Percentiles rank a stretch among this genome's conserved stretches.
phyloP scores from a whole-genome alignment of 2,797 vertebrate genomes.

The Sarcophilus harrisii region DNA sequence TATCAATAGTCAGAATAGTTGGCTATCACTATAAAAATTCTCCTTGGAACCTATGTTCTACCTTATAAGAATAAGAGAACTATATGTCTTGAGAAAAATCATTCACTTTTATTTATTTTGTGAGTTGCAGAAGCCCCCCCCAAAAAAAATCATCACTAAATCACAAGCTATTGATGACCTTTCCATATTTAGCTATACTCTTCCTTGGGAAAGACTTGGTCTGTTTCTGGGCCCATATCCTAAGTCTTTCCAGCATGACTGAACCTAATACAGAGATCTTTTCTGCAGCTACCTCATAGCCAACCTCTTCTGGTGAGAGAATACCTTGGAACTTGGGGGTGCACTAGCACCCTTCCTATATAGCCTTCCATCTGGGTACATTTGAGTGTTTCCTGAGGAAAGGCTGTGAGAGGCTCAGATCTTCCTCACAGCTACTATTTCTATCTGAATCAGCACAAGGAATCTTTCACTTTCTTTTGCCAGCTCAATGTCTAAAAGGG shows the following conservation, averaged over 20 bases:
- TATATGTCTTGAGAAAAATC: background rate
- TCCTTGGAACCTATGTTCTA: background rate
- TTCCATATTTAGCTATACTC: background rate
- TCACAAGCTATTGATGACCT: background rate
- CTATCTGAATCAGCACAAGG: background rate
- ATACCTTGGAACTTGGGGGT: background rate
- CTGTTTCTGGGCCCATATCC: background rate
- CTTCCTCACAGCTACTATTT: background rate
- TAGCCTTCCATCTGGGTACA: background rate
- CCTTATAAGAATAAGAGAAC: background rate
- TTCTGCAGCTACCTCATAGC: background rate
- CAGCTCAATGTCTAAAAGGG: background rate
- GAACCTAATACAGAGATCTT: background rate
- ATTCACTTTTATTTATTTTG: background rate
- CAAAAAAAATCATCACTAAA: background rate
- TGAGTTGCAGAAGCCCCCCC: background rate
- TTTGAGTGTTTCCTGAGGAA: background rate
- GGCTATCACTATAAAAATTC: background rate
- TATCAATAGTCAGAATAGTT: background rate
- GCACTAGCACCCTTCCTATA: no score
- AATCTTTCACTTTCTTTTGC: background rate
- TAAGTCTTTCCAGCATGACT: background rate
- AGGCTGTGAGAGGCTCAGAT: background rate
- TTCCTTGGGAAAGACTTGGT: background rate
- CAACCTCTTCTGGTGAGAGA: background rate